These are phyloP conservation scores for Dryobotodes eremita DNA, from an alignment of 2,888 invertebrate genomes.

Conservation along the genomic window DNA sequence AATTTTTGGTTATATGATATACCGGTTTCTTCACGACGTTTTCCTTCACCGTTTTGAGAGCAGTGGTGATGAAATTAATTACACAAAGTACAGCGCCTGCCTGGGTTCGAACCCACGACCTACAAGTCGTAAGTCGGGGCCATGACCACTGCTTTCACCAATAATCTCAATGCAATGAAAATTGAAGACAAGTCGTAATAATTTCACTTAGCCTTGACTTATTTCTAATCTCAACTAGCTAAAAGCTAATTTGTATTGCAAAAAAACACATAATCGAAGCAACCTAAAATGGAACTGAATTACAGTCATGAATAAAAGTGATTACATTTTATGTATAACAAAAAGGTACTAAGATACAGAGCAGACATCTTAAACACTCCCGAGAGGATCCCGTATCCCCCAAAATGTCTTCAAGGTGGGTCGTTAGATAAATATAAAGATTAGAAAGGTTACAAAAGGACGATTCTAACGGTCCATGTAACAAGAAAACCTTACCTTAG, in stretches of 20 bases:
- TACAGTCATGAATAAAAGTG: constrained; percentile 13
- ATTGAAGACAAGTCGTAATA: neutral
- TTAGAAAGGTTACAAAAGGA: constrained; percentile 52
- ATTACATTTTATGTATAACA: constrained; percentile 35
- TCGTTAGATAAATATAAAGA: constrained; percentile 58
- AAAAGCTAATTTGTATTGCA: neutral
- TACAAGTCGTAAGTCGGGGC: too few relatives aligned
- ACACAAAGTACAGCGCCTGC: too few relatives aligned
- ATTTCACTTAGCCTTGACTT: neutral
- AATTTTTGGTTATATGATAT: too few relatives aligned
- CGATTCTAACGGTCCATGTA: constrained; percentile 40
- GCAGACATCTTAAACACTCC: constrained; percentile 30
- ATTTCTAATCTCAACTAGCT: neutral
- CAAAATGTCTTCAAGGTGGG: constrained; percentile 31
- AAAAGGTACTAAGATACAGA: constrained; percentile 23
- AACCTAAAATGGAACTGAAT: constrained; percentile 1
- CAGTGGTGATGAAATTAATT: too few relatives aligned
- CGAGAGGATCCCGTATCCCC: constrained; percentile 11
- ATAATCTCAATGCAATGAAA: neutral
- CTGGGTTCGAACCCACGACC: too few relatives aligned
- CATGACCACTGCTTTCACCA: too few relatives aligned
- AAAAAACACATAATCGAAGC: constrained; percentile 1
- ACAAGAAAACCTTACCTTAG: constrained; percentile 23
- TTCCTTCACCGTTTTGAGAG: too few relatives aligned
- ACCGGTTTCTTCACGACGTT: too few relatives aligned